Evolutionary conservation across 1,140 invertebrate species (phyloP).

Genomic region (Heliconius nattereri): DNA sequence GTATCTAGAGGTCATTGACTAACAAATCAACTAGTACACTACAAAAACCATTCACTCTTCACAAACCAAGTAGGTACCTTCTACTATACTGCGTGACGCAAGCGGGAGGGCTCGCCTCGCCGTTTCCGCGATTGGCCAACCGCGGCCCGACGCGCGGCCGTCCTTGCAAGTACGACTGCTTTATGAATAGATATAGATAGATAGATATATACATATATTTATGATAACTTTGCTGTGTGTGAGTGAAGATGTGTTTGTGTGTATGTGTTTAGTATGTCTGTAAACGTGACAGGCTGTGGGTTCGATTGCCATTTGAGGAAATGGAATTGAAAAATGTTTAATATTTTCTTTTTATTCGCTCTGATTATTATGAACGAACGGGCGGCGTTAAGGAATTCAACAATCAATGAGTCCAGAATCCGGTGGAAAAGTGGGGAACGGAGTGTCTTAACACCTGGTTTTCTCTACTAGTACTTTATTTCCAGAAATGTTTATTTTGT

Average conservation of each 20-base stretch:
- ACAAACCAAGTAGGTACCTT: neutral
- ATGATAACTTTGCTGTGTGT: neutral
- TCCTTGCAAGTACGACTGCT: conserved; percentile 46
- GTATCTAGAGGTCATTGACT: neutral
- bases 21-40: neutral
- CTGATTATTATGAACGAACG: too few species aligned
- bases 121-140: conserved; percentile 49
- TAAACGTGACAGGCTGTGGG: too few species aligned
- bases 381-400: too few species aligned
- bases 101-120: conserved; percentile 51
- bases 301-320: too few species aligned
- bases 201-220: neutral
- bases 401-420: too few species aligned
- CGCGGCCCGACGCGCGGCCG: conserved; percentile 26
- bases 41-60: neutral
- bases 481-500: too few species aligned
- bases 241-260: neutral
- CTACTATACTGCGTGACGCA: conserved; percentile 32
- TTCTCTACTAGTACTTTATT: too few species aligned
- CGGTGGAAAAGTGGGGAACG: too few species aligned
- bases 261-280: too few species aligned
- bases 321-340: too few species aligned
- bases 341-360: too few species aligned
- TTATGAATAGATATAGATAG: neutral
- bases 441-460: too few species aligned